phyloP scores from a whole-genome alignment of 2,113 vertebrate species.

The Entomyzon cyanotis region DNA sequence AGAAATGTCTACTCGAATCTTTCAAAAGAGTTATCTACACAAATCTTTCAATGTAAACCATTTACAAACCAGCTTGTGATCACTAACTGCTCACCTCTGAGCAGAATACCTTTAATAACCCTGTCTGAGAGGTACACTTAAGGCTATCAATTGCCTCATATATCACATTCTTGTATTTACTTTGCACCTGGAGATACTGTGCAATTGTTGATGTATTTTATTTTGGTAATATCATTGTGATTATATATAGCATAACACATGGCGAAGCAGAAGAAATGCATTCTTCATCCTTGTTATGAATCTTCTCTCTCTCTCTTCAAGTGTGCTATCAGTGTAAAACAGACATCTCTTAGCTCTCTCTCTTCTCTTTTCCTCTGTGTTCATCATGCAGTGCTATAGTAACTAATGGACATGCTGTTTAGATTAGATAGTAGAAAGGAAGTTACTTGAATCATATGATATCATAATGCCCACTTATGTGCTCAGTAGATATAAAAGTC shows the following conservation, averaged over 20 bases:
- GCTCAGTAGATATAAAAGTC: background rate
- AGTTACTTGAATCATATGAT: background rate
- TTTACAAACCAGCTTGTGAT: background rate
- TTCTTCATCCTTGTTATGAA: background rate
- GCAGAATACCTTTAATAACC: conserved; percentile 1
- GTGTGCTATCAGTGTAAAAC: background rate
- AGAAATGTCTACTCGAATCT: background rate
- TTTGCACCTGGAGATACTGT: background rate
- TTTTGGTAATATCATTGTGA: conserved; percentile 15
- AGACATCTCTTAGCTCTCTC: background rate
- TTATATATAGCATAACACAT: conserved; percentile 11
- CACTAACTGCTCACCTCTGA: background rate
- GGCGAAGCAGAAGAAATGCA: conserved; percentile 23
- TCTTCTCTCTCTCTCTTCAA: background rate
- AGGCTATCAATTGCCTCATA: background rate
- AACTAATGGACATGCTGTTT: background rate
- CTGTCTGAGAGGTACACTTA: background rate
- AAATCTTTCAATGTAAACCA: background rate
- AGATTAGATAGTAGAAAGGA: background rate
- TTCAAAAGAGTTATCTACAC: background rate
- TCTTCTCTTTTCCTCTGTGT: background rate
- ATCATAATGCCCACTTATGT: background rate
- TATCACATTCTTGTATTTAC: background rate
- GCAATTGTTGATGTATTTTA: background rate
- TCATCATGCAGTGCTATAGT: background rate